Conservation (phyloP, 1,140 invertebrate genomes). For the Drosophila kurseongensis region DNA sequence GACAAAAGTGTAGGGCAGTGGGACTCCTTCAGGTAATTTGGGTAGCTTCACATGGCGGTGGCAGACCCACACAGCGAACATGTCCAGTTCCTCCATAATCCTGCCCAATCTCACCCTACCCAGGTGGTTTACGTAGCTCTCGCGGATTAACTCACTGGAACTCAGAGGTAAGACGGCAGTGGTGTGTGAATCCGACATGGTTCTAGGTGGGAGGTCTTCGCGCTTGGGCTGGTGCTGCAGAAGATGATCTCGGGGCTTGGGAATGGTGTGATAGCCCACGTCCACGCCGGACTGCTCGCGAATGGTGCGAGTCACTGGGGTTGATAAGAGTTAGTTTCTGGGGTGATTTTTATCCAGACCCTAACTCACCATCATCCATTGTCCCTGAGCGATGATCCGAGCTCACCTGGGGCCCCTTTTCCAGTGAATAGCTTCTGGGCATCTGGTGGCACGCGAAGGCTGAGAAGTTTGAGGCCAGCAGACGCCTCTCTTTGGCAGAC, state of each 20-base stretch:
- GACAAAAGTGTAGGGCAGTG: slow-evolving; percentile 89
- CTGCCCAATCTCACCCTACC: slow-evolving; percentile 89
- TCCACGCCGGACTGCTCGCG: slow-evolving; percentile 59
- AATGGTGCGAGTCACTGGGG: slow-evolving; percentile 54
- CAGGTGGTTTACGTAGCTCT: slow-evolving; percentile 89
- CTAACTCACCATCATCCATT: slow-evolving; percentile 36
- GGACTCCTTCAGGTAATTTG: slow-evolving; percentile 84
- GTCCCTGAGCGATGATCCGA: slow-evolving; percentile 48
- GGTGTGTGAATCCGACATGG: slow-evolving; percentile 89
- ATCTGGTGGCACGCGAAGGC: neutral
- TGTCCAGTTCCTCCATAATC: slow-evolving; percentile 92
- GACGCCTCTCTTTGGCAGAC: neutral
- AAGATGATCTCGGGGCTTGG: slow-evolving; percentile 71
- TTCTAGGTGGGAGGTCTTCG: slow-evolving; percentile 84
- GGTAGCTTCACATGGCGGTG: slow-evolving; percentile 89
- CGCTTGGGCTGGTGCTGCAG: slow-evolving; percentile 67
- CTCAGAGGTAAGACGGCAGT: slow-evolving; percentile 89
- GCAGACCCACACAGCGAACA: slow-evolving; percentile 89
- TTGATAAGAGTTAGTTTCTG: neutral
- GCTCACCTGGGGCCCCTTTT: slow-evolving; percentile 4
- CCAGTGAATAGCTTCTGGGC: neutral
- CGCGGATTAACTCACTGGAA: slow-evolving; percentile 86
- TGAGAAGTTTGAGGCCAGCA: neutral
- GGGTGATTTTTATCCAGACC: neutral
- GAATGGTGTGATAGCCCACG: slow-evolving; percentile 61